Evolutionary conservation across 2,113 vertebrate genomes (phyloP), one percentile per base, ranked within the genome.

Genomic region (Campylorhamphus procurvoides): DNA sequence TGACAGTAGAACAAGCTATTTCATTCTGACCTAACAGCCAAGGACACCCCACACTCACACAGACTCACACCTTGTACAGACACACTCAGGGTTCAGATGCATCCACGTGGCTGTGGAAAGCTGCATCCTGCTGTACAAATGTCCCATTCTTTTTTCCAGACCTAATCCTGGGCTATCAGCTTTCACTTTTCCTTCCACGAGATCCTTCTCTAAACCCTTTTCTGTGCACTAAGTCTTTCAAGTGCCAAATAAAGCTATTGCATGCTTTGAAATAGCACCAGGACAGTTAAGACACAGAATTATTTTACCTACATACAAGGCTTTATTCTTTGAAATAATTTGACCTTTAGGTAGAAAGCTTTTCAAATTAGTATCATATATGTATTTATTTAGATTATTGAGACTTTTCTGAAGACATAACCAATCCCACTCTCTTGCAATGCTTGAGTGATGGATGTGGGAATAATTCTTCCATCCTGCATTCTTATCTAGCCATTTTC

Each of bases 41-140:
- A 1, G 3, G 10, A 33, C 37, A 14, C 2, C 9, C 24, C 31
- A 4, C 13, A 5, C 7, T 10, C 14, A 8, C 10, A 2, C 31
- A 4, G 11, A 5, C 7, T 10, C 14, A 8, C 10, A 2, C 2
- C 31, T n/a, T 23, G 7, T 12, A 11, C 18, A 5, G 7, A 39
- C 2, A 1, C 3, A 0, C 31, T 12, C 11, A 3, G 13, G 24
- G 27, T 19, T 80, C 40, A 8, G 6, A 23, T 49, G 27, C 46
- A 24, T 60, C 35, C 31, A 1, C 4, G 9, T 47, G 47, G 39
- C 53, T 60, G 55, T 16, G 37, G 33, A 56, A 76, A 68, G 40
- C 12, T 29, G 24, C 18, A 15, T 44, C 59, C 39, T 39, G 42
- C 59, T 46, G 14, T 35, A 52, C 58, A 33, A 56, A 23, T 5